Percentiles rank a stretch among this genome's conserved stretches.
These are phyloP conservation scores for Drosophila tanythrix DNA, from an alignment of 2,888 invertebrate species.

Conservation along the genomic window DNA sequence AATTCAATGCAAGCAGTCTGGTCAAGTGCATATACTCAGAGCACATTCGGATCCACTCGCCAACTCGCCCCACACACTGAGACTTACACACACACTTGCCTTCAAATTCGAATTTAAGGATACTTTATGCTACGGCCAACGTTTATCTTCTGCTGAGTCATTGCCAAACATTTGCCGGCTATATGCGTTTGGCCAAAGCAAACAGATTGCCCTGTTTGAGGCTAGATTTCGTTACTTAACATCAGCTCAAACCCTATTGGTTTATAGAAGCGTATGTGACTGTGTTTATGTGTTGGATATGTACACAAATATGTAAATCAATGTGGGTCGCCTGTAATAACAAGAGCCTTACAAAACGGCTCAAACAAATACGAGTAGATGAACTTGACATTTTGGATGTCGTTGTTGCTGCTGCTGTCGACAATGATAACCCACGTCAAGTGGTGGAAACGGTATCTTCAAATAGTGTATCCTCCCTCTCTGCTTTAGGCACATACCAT, in stretches of 20 bases:
- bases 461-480: not conserved
- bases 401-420: conserved; percentile 5
- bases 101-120: conserved; percentile 70
- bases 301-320: conserved; percentile 73
- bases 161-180: conserved; percentile 72
- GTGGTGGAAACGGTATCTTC: not conserved
- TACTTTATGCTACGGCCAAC: conserved; percentile 44
- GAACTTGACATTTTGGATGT: conserved; percentile 34
- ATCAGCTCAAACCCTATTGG: conserved; percentile 26
- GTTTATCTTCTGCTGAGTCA: conserved; percentile 55
- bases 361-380: conserved; percentile 35
- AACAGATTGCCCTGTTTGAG: conserved; percentile 53
- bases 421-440: conserved; percentile 15
- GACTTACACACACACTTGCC: not conserved
- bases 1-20: conserved; percentile 39
- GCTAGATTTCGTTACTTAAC: conserved; percentile 28
- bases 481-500: conserved; percentile 31
- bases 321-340: conserved; percentile 59
- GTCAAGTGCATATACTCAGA: conserved; percentile 38
- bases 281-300: conserved; percentile 33
- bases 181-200: conserved; percentile 68
- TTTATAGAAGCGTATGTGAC: not conserved
- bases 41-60: conserved; percentile 12
- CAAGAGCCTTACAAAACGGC: conserved; percentile 39
- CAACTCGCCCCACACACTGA: conserved; percentile 6